Percentiles rank a stretch among this genome's conserved stretches.
Conservation (phyloP, 2,113 vertebrate species). For the Zingel zingel region DNA sequence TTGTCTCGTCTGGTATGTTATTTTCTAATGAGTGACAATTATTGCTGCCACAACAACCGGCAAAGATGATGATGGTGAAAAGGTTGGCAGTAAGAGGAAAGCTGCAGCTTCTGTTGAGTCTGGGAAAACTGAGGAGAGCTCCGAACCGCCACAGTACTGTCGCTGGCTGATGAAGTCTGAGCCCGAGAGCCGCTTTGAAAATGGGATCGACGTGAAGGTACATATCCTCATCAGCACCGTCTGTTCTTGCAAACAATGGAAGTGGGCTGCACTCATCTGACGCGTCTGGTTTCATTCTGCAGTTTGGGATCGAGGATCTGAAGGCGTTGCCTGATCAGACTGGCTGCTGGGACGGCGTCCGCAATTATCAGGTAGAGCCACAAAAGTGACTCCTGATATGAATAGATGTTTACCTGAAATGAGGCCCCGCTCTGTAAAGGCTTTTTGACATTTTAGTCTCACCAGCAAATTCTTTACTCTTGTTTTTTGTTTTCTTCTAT, state of each 20-base stretch:
- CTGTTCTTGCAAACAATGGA: neutral
- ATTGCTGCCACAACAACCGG: slow-evolving; percentile 26
- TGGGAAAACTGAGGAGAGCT: slow-evolving; percentile 52
- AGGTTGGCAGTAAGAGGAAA: slow-evolving; percentile 64
- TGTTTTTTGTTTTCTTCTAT: neutral
- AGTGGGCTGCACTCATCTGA: neutral
- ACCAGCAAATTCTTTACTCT: neutral
- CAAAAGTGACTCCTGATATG: neutral
- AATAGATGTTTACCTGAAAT: slow-evolving; percentile 8
- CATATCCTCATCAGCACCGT: neutral
- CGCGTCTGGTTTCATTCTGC: slow-evolving; percentile 38
- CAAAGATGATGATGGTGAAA: slow-evolving; percentile 47
- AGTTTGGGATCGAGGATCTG: slow-evolving; percentile 97
- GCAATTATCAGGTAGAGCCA: slow-evolving; percentile 93
- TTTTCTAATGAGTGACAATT: neutral
- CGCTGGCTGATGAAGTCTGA: slow-evolving; percentile 98
- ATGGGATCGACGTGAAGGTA: slow-evolving; percentile 95
- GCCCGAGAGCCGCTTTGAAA: slow-evolving; percentile 94
- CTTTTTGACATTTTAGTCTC: neutral
- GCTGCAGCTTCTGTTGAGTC: slow-evolving; percentile 47
- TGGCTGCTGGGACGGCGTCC: slow-evolving; percentile 95
- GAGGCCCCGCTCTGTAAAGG: neutral
- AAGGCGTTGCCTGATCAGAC: slow-evolving; percentile 91
- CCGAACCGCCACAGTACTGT: slow-evolving; percentile 54
- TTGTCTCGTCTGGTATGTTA: neutral